phyloP scores from a whole-genome alignment of 2,113 vertebrate species.

The Embiotoca jacksoni region DNA sequence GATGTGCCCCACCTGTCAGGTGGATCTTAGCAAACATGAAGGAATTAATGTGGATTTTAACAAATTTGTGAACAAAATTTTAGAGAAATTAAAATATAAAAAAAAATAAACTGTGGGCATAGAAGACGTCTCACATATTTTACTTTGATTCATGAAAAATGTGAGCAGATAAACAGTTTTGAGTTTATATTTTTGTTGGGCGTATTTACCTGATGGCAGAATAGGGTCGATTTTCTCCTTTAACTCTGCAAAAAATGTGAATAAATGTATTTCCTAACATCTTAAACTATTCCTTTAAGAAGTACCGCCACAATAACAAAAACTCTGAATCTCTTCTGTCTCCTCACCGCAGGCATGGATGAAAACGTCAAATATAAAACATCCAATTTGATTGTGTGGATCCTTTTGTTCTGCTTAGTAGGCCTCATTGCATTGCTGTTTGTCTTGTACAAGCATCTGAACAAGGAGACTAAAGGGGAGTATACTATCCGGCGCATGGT shows the following conservation, averaged over 20 bases:
- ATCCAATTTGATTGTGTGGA: rapidly evolving
- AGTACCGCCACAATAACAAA: background rate
- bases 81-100: too few relatives aligned
- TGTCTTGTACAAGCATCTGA: constrained; percentile 77
- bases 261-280: too few relatives aligned
- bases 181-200: too few relatives aligned
- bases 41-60: too few relatives aligned
- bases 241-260: too few relatives aligned
- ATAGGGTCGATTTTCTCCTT: background rate
- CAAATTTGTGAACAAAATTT: too few relatives aligned
- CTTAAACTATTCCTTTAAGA: background rate
- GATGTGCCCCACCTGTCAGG: too few relatives aligned
- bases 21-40: too few relatives aligned
- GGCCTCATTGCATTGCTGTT: constrained; percentile 60
- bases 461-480: constrained; percentile 70
- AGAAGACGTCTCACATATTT: too few relatives aligned
- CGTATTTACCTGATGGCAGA: background rate
- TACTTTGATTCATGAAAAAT: too few relatives aligned
- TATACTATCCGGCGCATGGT: constrained; percentile 73
- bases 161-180: too few relatives aligned
- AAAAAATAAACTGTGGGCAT: too few relatives aligned
- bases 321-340: constrained; percentile 2
- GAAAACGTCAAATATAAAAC: rapidly evolving
- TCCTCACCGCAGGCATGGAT: constrained; percentile 54
- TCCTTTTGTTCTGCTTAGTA: constrained; percentile 45